Base-by-base conservation (phyloP, 2,113 vertebrate species). In the Tichodroma muraria region DNA sequence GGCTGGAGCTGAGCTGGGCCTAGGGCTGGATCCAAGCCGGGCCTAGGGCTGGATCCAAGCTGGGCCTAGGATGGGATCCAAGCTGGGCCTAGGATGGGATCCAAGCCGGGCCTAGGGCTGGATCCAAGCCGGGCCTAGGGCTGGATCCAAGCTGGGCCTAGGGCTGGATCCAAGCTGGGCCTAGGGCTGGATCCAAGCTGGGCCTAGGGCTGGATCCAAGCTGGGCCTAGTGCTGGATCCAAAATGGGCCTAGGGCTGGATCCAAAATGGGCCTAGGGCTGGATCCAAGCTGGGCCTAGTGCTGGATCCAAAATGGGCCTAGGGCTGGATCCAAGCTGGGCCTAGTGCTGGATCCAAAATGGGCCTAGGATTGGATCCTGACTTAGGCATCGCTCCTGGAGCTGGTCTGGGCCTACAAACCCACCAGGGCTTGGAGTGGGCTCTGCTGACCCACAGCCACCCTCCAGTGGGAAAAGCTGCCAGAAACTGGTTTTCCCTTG, bases 381-480 rank as follows among this genome's bases (percentile, higher is more conserved):
- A 11, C 28, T 70, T 33, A 3, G 1, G 1, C 24, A 23, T 35
- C 0, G 0, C 22, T 80, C 15, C 54, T 0, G 2, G 31, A 0
- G 3, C 40, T 65, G 49, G 3, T 40, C 21, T 1, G 2, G 4
- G 30, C 11, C 17, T 24, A 13, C 31, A 1, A 14, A 49, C 8
- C 15, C 61, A 9, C 38, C 4, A 0, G 37, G 3, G 4, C 3
- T 3, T 3, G 1, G 30, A 8, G 13, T 0, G 5, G 8, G 4
- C 23, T 42, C 56, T 84, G 54, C 44, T 57, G 49, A 23, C 33
- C 80, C 6, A 10, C 10, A 27, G 50, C 37, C 14, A 3, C 16
- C 37, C 82, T 4, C 61, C 1, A 2, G 3, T 9, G 44, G 42
- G 23, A 31, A 69, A 45, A 37, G 22, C 45, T 40, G 37, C 30